Evolutionary conservation across 2,113 vertebrate species (phyloP).

Genomic region (Rhinopomastus cyanomelas): DNA sequence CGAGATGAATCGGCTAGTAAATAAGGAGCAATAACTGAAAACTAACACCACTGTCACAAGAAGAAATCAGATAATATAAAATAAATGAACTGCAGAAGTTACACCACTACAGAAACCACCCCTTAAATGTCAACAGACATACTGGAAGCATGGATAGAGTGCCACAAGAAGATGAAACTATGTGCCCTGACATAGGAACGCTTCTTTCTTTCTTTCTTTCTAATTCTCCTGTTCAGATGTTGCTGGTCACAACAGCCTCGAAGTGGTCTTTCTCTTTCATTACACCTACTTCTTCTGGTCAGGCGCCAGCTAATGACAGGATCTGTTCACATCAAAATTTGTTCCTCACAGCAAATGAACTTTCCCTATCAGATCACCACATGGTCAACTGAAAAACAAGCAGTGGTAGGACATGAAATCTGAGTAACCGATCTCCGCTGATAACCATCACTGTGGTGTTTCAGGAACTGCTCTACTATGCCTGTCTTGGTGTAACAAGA

Average conservation of each 20-base stretch:
- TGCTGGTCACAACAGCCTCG: not conserved
- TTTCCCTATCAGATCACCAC: not conserved
- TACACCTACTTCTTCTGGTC: not conserved
- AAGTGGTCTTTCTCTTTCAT: not conserved
- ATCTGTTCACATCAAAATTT: not conserved
- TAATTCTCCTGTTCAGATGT: not conserved
- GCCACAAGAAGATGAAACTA: not conserved
- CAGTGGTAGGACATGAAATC: not conserved
- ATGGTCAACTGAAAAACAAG: not conserved
- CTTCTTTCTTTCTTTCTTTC: not conserved
- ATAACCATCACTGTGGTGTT: not conserved
- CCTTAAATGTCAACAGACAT: not conserved
- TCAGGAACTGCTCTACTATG: not conserved
- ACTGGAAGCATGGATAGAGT: not conserved
- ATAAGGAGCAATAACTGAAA: constrained; percentile 34
- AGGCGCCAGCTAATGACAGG: constrained; percentile 2
- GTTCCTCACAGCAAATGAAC: not conserved
- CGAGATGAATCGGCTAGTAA: constrained; percentile 47
- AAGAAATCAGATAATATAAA: not conserved
- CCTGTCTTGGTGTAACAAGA: not conserved
- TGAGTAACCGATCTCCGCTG: not conserved
- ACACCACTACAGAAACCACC: not conserved
- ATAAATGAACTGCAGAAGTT: not conserved
- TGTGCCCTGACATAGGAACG: not conserved
- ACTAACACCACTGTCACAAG: not conserved